phyloP scores from a whole-genome alignment of 2,888 invertebrate genomes.

The Pandemis heparana region DNA sequence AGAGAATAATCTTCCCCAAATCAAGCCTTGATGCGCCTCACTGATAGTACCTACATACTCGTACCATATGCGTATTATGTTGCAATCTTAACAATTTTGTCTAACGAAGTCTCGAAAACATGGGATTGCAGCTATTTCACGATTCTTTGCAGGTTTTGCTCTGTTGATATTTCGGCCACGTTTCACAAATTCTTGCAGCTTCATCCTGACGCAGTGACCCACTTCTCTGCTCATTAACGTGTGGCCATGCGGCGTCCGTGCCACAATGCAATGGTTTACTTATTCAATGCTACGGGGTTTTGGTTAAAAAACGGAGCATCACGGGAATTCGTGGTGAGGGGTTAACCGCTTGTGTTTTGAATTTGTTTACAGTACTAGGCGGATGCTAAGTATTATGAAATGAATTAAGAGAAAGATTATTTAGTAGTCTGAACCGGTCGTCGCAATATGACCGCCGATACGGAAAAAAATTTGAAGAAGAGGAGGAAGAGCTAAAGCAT shows the following conservation, averaged over 20 bases:
- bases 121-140: neutral
- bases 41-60: too few relatives aligned
- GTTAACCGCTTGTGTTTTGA: neutral
- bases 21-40: too few relatives aligned
- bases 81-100: neutral
- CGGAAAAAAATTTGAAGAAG: too few relatives aligned
- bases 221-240: slow-evolving; percentile 75
- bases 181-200: slow-evolving; percentile 18
- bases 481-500: too few relatives aligned
- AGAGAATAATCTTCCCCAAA: too few relatives aligned
- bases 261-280: slow-evolving; percentile 70
- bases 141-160: neutral
- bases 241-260: slow-evolving; percentile 66
- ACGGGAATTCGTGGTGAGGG: neutral
- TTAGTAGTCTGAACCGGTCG: too few relatives aligned
- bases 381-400: neutral
- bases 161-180: slow-evolving; percentile 9
- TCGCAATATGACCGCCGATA: too few relatives aligned
- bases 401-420: too few relatives aligned
- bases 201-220: slow-evolving; percentile 62
- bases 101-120: too few relatives aligned
- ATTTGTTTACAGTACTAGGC: neutral
- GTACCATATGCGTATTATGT: too few relatives aligned
- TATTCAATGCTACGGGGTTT: slow-evolving; percentile 55
- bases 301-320: slow-evolving; percentile 2